phyloP scores from a whole-genome alignment of 1,140 invertebrate species.

The Lamellibrachia luymesi region DNA sequence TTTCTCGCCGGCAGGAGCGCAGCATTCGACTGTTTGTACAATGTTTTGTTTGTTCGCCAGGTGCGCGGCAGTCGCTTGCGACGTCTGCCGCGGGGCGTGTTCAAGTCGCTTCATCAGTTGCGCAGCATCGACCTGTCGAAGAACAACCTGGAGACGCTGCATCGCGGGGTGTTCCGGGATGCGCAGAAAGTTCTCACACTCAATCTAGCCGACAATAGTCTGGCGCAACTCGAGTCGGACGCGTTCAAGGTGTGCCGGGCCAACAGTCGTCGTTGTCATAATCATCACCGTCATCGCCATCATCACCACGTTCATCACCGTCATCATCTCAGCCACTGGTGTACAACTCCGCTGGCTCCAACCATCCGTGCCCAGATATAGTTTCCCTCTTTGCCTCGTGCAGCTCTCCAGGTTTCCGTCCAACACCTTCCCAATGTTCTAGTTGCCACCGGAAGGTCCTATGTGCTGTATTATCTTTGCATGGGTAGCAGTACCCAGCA shows the following conservation, averaged over 20 bases:
- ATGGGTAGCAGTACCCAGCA: too few species aligned
- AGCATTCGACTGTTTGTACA: not conserved
- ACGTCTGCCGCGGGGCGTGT: slow-evolving; percentile 13
- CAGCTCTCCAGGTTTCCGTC: too few species aligned
- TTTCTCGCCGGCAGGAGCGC: not conserved
- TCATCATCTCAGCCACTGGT: too few species aligned
- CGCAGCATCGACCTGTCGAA: slow-evolving; percentile 19
- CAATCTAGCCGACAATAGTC: slow-evolving; percentile 18
- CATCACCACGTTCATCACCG: too few species aligned
- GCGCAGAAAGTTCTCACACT: slow-evolving; percentile 11
- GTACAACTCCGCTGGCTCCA: too few species aligned
- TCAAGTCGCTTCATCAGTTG: slow-evolving; percentile 12
- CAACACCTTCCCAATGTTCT: too few species aligned
- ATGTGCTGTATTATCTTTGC: too few species aligned
- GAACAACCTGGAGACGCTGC: slow-evolving; percentile 19
- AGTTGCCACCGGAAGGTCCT: too few species aligned
- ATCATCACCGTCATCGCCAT: too few species aligned
- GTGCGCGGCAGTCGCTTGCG: not conserved
- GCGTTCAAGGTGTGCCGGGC: not conserved
- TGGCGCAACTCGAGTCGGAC: slow-evolving; percentile 3
- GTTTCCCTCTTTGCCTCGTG: too few species aligned
- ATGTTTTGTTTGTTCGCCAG: not conserved
- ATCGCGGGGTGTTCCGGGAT: slow-evolving; percentile 18
- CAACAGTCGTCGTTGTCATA: too few species aligned
- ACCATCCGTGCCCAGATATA: too few species aligned